Percentiles rank a stretch among this genome's conserved stretches.
Conservation (phyloP, 2,113 vertebrate genomes). For the Sardina pilchardus region DNA sequence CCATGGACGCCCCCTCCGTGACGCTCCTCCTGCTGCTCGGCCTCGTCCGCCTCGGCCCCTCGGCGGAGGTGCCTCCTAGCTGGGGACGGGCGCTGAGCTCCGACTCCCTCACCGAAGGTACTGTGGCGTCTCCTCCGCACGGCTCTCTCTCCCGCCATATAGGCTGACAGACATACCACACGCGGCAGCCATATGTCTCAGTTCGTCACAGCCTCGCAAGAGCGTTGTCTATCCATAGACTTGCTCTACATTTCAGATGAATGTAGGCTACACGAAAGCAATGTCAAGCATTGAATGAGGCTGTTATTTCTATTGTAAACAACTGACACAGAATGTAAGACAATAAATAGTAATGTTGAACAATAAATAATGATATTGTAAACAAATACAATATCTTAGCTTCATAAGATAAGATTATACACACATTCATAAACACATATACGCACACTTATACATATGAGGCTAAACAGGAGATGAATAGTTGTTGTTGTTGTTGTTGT, state of each 20-base stretch:
- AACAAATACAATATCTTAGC: background rate
- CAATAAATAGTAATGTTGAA: background rate
- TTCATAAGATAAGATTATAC: too few relatives aligned
- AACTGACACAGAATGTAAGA: background rate
- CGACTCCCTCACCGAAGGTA: background rate
- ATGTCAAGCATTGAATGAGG: background rate
- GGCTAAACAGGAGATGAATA: too few relatives aligned
- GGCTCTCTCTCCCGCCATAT: background rate
- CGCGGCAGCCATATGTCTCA: background rate
- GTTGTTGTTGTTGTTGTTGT: too few relatives aligned
- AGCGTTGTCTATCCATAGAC: background rate
- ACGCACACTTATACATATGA: too few relatives aligned
- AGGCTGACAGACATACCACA: background rate
- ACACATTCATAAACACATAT: too few relatives aligned
- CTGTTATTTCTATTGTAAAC: background rate
- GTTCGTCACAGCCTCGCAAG: background rate
- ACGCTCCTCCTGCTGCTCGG: constrained; percentile 28
- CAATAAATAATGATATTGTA: background rate
- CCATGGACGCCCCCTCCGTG: constrained; percentile 31
- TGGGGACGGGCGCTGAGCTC: background rate
- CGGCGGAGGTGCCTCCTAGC: background rate
- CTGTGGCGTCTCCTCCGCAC: background rate
- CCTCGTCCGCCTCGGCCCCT: constrained; percentile 14
- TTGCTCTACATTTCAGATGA: background rate
- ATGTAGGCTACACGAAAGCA: background rate